Evolutionary conservation across 1,140 invertebrate genomes (phyloP), one percentile per base, ranked within the genome.

Genomic region (Sycobia sp.): DNA sequence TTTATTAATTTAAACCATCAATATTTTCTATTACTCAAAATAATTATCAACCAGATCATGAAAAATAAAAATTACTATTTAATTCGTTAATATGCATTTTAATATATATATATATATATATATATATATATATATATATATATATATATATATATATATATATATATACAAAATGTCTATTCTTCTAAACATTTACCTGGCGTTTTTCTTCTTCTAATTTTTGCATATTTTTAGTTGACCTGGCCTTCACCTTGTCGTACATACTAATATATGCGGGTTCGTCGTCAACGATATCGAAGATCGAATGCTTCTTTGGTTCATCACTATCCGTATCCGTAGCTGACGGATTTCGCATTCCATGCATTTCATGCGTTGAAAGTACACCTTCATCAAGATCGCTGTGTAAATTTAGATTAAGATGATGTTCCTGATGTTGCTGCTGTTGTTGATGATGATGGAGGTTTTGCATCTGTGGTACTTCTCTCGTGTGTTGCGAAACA

Each of bases 201-300:
- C 91, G 85, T 71, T 94, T 93, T 80, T 94, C 90, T 78, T 95
- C 91, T 73, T 95, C 92, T 69, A 93, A 86, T 75, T 93, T 94
- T 77, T 94, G 91, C 90, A 93, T 92, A 73, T 93, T 92, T 76
- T 94, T 94, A 57, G 91, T 95, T 23, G 94, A 96, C 41, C 95
- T 87, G 4, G 95, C 92, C 81, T 98, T 98, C 0, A 98, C 95
- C 81, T 97, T 97, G 76, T 98, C 96, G 77, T 98, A 98, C 96
- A 98, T 98, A 32, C 95, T 97, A 62, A 96, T 94, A 74, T 96
- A 97, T 13, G 90, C 90, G 3, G 92, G 92, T 65, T 91, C 93
- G 71, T 95, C 93, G 71, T 94, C 91, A 22, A 93, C 87, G 62
- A 94, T 93, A 74, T 95, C 92, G 78, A 94, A 95, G 68, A 94